phyloP scores from a whole-genome alignment of 2,888 invertebrate species.

The Leptopilina syphax region DNA sequence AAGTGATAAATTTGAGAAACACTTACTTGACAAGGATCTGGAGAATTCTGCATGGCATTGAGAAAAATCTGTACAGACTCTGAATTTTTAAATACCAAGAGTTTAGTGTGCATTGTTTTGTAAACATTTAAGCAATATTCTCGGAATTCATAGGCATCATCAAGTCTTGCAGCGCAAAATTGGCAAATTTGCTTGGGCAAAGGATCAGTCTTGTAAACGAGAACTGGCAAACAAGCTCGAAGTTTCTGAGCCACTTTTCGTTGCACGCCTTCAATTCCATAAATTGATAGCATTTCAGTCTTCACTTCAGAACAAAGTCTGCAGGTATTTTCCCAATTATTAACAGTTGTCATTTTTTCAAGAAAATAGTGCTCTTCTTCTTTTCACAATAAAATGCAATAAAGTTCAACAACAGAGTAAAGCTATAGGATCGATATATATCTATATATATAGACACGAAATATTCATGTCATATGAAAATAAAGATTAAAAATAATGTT shows the following conservation, averaged over 20 bases:
- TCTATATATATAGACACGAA: no score
- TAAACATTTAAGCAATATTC: conserved; percentile 68
- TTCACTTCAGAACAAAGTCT: conserved; percentile 68
- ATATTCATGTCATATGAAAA: background rate
- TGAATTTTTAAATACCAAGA: conserved; percentile 57
- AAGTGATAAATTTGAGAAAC: background rate
- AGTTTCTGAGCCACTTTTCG: conserved; percentile 68
- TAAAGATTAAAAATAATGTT: background rate
- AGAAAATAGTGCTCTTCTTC: background rate
- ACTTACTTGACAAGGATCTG: conserved; percentile 70
- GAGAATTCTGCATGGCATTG: conserved; percentile 69
- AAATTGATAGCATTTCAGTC: conserved; percentile 69
- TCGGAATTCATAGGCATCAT: conserved; percentile 69
- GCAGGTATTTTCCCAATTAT: conserved; percentile 66
- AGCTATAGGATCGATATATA: background rate
- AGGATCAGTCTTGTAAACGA: conserved; percentile 71
- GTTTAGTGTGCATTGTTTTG: conserved; percentile 65
- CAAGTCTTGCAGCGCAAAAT: conserved; percentile 69
- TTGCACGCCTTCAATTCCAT: conserved; percentile 67
- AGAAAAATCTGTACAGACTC: conserved; percentile 68
- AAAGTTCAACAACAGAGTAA: background rate
- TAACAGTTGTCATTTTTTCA: conserved; percentile 54
- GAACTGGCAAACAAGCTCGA: conserved; percentile 67
- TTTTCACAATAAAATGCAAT: background rate
- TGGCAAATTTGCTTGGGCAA: conserved; percentile 72